Evolutionary conservation across 2,888 invertebrate genomes (phyloP).

Genomic region (Drosophila siamana): DNA sequence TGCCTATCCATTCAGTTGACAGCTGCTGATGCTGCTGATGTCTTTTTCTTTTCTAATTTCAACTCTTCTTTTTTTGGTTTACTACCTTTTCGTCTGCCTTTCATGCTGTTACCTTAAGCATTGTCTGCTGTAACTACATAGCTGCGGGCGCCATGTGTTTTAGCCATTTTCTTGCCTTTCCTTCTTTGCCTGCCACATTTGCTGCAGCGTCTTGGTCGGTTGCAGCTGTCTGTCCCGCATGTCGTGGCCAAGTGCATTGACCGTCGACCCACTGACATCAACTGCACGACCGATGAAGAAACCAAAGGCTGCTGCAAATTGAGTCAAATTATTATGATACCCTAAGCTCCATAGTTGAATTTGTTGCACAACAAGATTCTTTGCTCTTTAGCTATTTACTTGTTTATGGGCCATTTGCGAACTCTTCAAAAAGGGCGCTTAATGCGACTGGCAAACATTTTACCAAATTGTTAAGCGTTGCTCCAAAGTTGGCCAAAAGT

Average conservation of each 20-base stretch:
- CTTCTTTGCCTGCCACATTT: conserved; percentile 32
- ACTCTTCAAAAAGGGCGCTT: too few species aligned
- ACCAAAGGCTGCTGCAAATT: conserved; percentile 12
- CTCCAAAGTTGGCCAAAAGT: background rate
- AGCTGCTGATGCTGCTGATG: conserved; percentile 36
- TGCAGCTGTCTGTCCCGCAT: conserved; percentile 14
- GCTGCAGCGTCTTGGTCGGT: conserved; percentile 45
- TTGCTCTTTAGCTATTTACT: too few species aligned
- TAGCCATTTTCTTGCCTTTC: conserved; percentile 46
- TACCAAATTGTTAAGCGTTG: background rate
- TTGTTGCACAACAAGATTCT: too few species aligned
- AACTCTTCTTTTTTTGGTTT: background rate
- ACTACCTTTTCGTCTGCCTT: conserved; percentile 26
- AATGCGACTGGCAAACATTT: background rate
- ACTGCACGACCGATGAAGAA: conserved; percentile 10
- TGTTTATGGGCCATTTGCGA: background rate
- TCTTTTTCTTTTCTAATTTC: conserved; percentile 14
- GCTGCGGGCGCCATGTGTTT: conserved; percentile 70
- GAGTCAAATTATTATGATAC: background rate
- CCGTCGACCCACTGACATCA: conserved; percentile 63
- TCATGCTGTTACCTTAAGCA: conserved; percentile 42
- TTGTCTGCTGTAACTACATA: conserved; percentile 63
- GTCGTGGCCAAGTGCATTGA: conserved; percentile 61
- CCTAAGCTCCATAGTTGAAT: background rate
- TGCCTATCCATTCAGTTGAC: conserved; percentile 19